Percentiles rank a stretch among this genome's conserved stretches.
phyloP scores from a whole-genome alignment of 2,888 invertebrate species.

The Cryptus viduatorius region DNA sequence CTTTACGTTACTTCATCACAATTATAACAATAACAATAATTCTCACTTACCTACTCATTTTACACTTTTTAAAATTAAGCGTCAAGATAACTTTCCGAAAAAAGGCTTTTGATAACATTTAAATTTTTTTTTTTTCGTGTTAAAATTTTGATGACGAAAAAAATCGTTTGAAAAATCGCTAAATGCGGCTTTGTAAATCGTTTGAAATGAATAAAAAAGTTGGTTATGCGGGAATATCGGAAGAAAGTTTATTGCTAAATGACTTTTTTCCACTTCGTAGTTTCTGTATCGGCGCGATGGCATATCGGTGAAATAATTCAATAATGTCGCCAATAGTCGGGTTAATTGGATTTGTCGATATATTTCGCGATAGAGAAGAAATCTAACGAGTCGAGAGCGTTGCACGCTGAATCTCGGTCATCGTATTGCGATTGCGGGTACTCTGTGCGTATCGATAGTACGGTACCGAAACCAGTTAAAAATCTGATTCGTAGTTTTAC shows the following conservation, averaged over 20 bases:
- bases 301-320: slow-evolving; percentile 51
- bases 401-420: slow-evolving; percentile 8
- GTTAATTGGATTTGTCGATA: slow-evolving; percentile 52
- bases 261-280: background rate
- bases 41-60: no score
- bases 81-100: no score
- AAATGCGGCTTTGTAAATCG: background rate
- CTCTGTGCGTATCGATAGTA: background rate
- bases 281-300: background rate
- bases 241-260: background rate
- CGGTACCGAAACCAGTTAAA: slow-evolving; percentile 14
- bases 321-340: slow-evolving; percentile 42
- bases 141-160: background rate
- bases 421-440: background rate
- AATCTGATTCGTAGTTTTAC: slow-evolving; percentile 51
- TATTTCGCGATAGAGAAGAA: slow-evolving; percentile 52
- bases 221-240: background rate
- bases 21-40: no score
- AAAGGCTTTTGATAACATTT: no score
- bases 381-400: slow-evolving; percentile 26
- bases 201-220: background rate
- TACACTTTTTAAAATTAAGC: no score
- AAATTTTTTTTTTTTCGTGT: background rate
- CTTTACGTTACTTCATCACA: background rate
- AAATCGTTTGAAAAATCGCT: no score